These are phyloP conservation scores for Gymnocephalus cernua DNA, from an alignment of 2,113 vertebrate species.

Conservation along the genomic window DNA sequence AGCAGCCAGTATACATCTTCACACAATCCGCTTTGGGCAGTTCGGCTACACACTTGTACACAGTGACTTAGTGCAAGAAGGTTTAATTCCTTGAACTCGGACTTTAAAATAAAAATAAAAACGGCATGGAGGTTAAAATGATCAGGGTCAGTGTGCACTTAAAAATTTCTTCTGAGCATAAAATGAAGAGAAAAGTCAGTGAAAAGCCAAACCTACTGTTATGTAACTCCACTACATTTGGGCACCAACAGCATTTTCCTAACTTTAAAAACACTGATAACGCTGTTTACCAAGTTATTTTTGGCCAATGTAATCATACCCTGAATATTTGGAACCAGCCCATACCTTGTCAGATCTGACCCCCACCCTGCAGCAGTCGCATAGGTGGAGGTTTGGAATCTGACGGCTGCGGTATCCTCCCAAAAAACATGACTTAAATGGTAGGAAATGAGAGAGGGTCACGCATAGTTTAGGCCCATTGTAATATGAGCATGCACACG, in stretches of 20 bases:
- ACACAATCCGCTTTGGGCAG: slow-evolving; percentile 5
- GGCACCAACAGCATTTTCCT: neutral
- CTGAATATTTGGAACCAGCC: slow-evolving; percentile 46
- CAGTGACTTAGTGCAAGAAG: neutral
- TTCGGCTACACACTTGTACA: neutral
- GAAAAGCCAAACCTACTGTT: slow-evolving; percentile 8
- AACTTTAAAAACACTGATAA: slow-evolving; percentile 55
- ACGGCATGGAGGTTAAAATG: neutral
- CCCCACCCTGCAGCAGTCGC: slow-evolving; percentile 21
- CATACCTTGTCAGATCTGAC: slow-evolving; percentile 20
- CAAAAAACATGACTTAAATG: slow-evolving; percentile 67
- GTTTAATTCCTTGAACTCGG: slow-evolving; percentile 1
- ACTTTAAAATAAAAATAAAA: neutral
- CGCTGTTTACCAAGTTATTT: slow-evolving; percentile 57
- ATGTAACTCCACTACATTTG: slow-evolving; percentile 20
- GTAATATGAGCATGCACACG: slow-evolving; percentile 63
- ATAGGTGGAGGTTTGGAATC: slow-evolving; percentile 14
- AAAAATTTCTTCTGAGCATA: neutral
- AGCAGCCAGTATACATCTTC: slow-evolving; percentile 27
- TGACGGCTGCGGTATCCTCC: slow-evolving; percentile 4
- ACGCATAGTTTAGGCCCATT: slow-evolving; percentile 68
- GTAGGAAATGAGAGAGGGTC: slow-evolving; percentile 72
- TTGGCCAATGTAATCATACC: slow-evolving; percentile 17
- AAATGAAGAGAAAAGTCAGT: neutral
- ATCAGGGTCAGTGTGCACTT: neutral